Percentiles rank a stretch among this genome's conserved stretches.
Evolutionary conservation across 2,113 vertebrate genomes (phyloP).

Genomic region (Progne subis): DNA sequence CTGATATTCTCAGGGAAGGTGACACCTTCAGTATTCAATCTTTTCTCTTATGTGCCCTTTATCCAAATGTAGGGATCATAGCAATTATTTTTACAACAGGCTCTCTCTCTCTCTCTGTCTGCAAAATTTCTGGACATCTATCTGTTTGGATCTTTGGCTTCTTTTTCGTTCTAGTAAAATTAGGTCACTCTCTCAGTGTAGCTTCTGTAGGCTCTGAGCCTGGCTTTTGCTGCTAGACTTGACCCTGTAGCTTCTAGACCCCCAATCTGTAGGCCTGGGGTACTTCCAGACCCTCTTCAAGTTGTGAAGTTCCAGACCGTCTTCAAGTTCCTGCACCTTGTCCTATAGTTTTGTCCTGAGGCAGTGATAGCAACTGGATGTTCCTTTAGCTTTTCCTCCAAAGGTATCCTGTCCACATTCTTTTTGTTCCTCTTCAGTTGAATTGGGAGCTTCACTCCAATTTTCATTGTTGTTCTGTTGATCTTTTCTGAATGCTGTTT

Average conservation of each 20-base stretch:
- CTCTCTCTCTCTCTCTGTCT: background rate
- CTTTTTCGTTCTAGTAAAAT: background rate
- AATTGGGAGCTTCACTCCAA: background rate
- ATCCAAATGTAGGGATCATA: background rate
- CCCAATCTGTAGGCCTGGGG: no score
- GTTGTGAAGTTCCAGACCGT: background rate
- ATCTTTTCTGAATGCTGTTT: background rate
- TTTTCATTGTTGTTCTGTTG: background rate
- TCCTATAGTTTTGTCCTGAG: background rate
- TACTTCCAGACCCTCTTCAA: background rate
- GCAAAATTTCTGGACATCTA: background rate
- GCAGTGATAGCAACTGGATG: background rate
- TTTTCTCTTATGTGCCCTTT: background rate
- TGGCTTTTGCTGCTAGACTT: background rate
- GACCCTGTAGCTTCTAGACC: background rate
- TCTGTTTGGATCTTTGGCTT: background rate
- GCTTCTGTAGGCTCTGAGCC: background rate
- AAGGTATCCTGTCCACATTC: background rate
- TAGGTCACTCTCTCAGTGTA: background rate
- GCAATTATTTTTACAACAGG: background rate
- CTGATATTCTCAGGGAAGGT: background rate
- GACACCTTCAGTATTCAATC: background rate
- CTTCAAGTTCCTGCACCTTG: background rate
- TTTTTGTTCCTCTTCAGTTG: background rate
- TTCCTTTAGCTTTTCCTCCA: background rate